A percentile compares a stretch with the other conserved stretches of the same genome.
Conservation (phyloP, 2,113 vertebrate species). For the Gorilla gorilla region DNA sequence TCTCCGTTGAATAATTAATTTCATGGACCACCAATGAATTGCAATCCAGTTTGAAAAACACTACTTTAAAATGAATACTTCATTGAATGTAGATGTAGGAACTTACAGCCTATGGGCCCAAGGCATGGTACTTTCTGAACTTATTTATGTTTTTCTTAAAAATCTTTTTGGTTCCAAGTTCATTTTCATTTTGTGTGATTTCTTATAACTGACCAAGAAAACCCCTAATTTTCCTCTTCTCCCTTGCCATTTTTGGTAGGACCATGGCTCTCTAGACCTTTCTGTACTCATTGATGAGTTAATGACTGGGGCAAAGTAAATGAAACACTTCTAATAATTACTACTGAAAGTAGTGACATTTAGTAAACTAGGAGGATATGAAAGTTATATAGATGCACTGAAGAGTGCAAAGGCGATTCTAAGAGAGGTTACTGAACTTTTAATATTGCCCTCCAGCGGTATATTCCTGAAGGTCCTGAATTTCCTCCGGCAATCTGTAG, state of each 20-base stretch:
- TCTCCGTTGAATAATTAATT: conserved; percentile 7
- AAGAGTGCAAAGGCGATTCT: background rate
- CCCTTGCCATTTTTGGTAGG: conserved; percentile 20
- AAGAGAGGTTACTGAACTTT: background rate
- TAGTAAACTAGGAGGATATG: background rate
- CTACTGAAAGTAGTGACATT: background rate
- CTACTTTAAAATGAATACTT: conserved; percentile 35
- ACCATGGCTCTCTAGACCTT: conserved; percentile 37
- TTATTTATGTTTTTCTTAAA: background rate
- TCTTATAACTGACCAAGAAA: background rate
- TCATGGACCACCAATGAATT: background rate
- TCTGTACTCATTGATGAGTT: conserved; percentile 51
- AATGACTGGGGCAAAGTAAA: conserved; percentile 39
- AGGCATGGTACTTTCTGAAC: background rate
- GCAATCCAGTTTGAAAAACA: background rate
- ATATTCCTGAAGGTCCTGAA: conserved; percentile 12
- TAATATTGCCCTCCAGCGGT: background rate
- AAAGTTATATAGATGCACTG: background rate
- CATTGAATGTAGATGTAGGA: background rate
- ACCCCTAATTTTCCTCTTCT: background rate
- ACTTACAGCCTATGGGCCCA: background rate
- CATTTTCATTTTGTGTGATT: background rate
- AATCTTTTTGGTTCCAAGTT: conserved; percentile 2
- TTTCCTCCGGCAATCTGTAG: background rate
- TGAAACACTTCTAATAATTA: conserved; percentile 36